These are phyloP conservation scores for Cottus gobio DNA, from an alignment of 2,113 vertebrate genomes.

Conservation along the genomic window DNA sequence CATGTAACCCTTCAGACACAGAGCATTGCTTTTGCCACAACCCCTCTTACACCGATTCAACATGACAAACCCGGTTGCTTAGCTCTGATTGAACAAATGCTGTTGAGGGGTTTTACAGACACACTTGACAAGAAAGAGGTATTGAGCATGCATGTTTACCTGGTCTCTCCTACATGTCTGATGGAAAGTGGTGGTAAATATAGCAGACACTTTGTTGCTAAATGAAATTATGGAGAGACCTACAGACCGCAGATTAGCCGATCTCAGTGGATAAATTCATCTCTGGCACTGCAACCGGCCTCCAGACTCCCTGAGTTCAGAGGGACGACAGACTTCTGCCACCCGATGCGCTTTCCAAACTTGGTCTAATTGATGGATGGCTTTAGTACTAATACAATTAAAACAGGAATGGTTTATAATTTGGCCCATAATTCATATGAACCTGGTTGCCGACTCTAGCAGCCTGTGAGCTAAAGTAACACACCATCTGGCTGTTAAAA, in stretches of 20 bases:
- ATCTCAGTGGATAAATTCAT: constrained; percentile 43
- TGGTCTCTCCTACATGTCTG: constrained; percentile 2
- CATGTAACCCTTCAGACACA: no score
- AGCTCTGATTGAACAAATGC: neutral
- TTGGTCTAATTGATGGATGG: constrained; percentile 56
- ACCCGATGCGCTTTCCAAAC: neutral
- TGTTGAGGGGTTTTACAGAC: neutral
- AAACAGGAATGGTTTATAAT: constrained; percentile 40
- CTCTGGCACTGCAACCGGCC: constrained; percentile 34
- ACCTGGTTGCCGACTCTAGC: neutral
- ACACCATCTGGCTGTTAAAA: constrained; percentile 23
- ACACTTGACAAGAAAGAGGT: neutral
- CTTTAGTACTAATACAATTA: constrained; percentile 29
- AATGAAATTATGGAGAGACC: constrained; percentile 53
- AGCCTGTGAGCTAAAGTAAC: neutral
- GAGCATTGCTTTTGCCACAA: no score
- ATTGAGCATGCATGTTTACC: neutral
- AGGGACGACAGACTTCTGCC: constrained; percentile 35
- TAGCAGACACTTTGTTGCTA: constrained; percentile 27
- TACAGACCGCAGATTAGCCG: constrained; percentile 33
- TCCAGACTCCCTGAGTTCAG: constrained; percentile 49
- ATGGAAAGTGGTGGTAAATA: constrained; percentile 39
- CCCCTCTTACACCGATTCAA: no score
- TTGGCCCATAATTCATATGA: constrained; percentile 23
- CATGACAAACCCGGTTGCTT: neutral